Base-by-base conservation (phyloP, 2,888 invertebrate species). In the Keiferia lycopersicella region DNA sequence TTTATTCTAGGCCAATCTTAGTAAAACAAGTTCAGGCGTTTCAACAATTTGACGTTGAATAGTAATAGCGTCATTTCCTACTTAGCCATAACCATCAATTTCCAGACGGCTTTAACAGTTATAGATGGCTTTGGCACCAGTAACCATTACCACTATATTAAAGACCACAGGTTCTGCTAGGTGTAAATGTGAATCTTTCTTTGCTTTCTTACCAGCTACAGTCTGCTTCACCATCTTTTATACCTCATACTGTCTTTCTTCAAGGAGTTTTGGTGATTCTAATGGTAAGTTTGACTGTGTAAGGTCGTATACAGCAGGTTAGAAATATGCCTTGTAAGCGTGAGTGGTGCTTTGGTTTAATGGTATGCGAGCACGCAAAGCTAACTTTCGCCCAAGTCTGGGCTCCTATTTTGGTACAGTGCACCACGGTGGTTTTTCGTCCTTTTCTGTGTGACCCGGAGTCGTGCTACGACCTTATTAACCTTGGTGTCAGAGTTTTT, bases 331-430 rank as follows among this genome's bases (percentile, higher is more conserved):
- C 51, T 41, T 59, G 66, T 63, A 63, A 61, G 53, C 14, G 60
- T 65, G 65, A 68, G 65, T 64, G 65, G 62, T 61, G 61, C 58
- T 62, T 62, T 59, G 18, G 26, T n/a, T 48, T 68, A 68, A 68
- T 66, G 68, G 66, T 11, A 39, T 41, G 38, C 11, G 18, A 51
- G 45, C 68, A 68, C 68, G 68, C 68, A 38, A 68, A 39, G 61
- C 16, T 64, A 61, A 60, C 63, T 65, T 63, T 53, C 62, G 38
- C 50, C 59, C 14, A 53, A 20, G 20, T 22, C 51, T 45, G 45
- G 45, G n/a, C 26, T 63, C 18, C 61, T 61, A 64, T 64, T 62
- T 45, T 30, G 45, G 30, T 30, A 60, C 50, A 57, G 34, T 20
- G 48, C 48, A 63, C 41, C 63, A 38, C 39, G 12, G 30, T 20